Evolutionary conservation across 2,797 vertebrate genomes (phyloP), one percentile per base, ranked within the genome.

Genomic region (Cygnus olor): DNA sequence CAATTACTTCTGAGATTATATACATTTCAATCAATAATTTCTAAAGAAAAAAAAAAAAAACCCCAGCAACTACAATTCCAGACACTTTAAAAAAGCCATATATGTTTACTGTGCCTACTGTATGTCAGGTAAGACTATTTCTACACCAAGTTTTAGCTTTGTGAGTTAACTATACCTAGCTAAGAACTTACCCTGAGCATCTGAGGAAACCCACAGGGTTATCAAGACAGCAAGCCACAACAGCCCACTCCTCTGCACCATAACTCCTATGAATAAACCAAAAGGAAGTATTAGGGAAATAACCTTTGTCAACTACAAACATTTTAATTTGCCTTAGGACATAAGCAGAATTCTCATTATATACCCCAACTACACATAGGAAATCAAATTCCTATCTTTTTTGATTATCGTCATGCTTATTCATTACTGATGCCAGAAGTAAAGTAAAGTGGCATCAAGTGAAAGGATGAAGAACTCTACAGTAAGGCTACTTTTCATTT

Each of bases 161-260:
- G 25, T 8, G 6, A 86, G 5, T 61, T 45, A 61, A 5, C 25
- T 53, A 2, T 27, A 78, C 49, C 20, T 42, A 36, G 28, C 64
- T 56, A 65, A 68, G 36, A 72, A 95, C 97, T 98, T 98, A 99
- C 99, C 98, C 97, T 98, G 97, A 97, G 98, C 81, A 68, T 97
- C 36, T 73, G 98, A 98, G 18, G 97, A 97, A 95, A 97, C 96
- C 97, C 98, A 98, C 84, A 98, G 68, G 88, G 98, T 96, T 83
- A 98, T 90, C 80, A 98, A 97, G 85, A 98, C 58, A 85, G 98
- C 97, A 91, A 98, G 92, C 97, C 98, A 98, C 93, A 98, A 89
- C 91, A 99, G 97, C 90, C 97, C 97, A 94, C 97, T 98, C 97
- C 97, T 98, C 96, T 97, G 98, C 96, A 97, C 98, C 98, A 98